Evolutionary conservation across 2,113 vertebrate genomes (phyloP).

Genomic region (Mesocricetus auratus): DNA sequence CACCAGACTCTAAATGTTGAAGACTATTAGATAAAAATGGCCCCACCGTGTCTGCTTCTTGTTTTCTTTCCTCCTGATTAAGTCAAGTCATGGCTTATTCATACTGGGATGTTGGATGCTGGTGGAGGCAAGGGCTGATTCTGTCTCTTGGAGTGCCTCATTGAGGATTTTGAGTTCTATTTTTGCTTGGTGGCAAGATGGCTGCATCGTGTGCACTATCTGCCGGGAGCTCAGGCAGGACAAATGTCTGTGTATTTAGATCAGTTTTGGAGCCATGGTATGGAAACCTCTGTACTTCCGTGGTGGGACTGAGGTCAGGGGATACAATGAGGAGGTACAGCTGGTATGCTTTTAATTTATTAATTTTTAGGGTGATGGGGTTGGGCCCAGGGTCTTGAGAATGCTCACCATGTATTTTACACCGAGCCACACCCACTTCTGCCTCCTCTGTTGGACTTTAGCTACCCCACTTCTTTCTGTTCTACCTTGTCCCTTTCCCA

Average conservation of each 20-base stretch:
- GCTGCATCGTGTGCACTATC: no score
- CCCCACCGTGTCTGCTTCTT: background rate
- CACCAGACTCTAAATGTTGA: background rate
- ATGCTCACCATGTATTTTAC: background rate
- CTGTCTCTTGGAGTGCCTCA: background rate
- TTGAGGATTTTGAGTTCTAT: background rate
- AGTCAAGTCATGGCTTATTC: background rate
- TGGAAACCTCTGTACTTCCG: background rate
- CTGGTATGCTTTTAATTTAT: background rate
- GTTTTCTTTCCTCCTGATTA: background rate
- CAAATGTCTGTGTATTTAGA: background rate
- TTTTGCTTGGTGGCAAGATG: background rate
- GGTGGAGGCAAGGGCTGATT: background rate
- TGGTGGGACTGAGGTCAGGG: background rate
- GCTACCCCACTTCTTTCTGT: background rate
- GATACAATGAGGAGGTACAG: background rate
- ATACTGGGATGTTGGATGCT: background rate
- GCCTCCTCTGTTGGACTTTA: background rate
- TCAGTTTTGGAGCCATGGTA: background rate
- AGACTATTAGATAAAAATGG: background rate
- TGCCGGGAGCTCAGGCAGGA: background rate
- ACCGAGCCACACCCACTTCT: background rate
- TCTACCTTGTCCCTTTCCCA: background rate
- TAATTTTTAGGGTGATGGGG: background rate
- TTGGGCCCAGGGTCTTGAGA: no score